Evolutionary conservation across 2,888 invertebrate species (phyloP), one percentile per base, ranked within the genome.

Genomic region (Malthinus flaveolus): DNA sequence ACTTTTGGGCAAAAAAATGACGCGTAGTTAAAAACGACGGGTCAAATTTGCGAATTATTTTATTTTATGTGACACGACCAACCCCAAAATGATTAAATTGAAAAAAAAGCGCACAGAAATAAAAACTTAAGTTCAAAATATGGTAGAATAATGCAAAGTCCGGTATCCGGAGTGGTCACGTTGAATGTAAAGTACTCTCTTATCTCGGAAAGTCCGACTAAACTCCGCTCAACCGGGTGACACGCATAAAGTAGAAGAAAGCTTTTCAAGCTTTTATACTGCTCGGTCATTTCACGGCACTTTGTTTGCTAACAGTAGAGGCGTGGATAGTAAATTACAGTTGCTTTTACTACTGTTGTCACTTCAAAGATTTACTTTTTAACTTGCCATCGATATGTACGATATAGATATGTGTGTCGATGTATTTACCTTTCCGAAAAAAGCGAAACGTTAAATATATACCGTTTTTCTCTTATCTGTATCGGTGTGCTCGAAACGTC

Each of bases 171-270:
- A 64, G 58, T 59, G 65, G 59, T 59, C 63, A 61, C 59, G 61
- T 56, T 63, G 65, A 65, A 65, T 65, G 62, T 63, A 63, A 65
- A 65, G 63, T 61, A 59, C 62, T 62, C 61, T 59, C 61, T 63
- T 65, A 65, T 65, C 65, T 61, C 51, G 57, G 56, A 56, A 62
- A 60, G 61, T 56, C 58, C 48, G 55, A 39, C 55, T 61, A 61
- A 61, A 61, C 61, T 61, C 61, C 51, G 61, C 45, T 58, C 58
- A 59, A 58, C 58, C 55, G 55, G 56, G 61, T 58, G 61, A 61
- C 61, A 61, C 61, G 52, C 61, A 61, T 61, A 61, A 61, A 61
- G 58, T 55, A 58, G 54, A 55, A 58, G 58, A 61, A 56, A 58
- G 61, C 61, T 61, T 61, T 60, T 61, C 61, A 51, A 61, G 61